phyloP scores from a whole-genome alignment of 2,113 vertebrate genomes.

The Pungitius pungitius region DNA sequence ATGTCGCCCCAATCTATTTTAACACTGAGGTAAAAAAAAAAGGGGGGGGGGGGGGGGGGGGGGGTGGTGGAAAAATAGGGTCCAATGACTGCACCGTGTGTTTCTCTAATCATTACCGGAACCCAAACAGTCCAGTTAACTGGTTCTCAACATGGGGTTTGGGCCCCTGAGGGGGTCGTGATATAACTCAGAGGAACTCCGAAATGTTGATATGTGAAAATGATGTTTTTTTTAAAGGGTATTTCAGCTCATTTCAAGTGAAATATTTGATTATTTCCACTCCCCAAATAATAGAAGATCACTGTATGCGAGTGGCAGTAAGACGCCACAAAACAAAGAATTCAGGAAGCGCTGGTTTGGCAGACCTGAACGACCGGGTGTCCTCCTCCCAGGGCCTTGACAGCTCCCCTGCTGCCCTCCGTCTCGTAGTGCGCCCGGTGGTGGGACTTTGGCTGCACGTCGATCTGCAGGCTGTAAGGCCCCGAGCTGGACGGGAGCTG shows the following conservation, averaged over 20 bases:
- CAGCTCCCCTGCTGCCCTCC: slow-evolving; percentile 95
- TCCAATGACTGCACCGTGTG: slow-evolving; percentile 52
- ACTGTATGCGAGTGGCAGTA: not conserved
- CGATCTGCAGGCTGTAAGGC: slow-evolving; percentile 92
- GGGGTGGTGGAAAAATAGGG: slow-evolving; percentile 1
- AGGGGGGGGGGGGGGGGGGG: not conserved
- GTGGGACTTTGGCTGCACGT: slow-evolving; percentile 97
- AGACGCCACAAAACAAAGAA: not conserved
- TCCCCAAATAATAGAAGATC: not conserved
- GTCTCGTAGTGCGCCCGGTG: slow-evolving; percentile 98
- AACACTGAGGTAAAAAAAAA: slow-evolving; percentile 23
- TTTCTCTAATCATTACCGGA: slow-evolving; percentile 44
- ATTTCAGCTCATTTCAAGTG: not conserved
- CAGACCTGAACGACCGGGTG: slow-evolving; percentile 86
- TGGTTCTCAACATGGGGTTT: slow-evolving; percentile 2
- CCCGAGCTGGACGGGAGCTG: slow-evolving; percentile 95
- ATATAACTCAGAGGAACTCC: not conserved
- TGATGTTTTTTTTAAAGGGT: not conserved
- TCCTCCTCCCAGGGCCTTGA: slow-evolving; percentile 93
- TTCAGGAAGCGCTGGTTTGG: not conserved
- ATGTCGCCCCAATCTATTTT: slow-evolving; percentile 33
- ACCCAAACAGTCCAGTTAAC: slow-evolving; percentile 30
- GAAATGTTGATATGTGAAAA: not conserved
- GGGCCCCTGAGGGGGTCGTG: not conserved
- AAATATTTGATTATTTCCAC: not conserved